Evolutionary conservation across 2,113 vertebrate species (phyloP).

Genomic region (Archocentrus centrarchus): DNA sequence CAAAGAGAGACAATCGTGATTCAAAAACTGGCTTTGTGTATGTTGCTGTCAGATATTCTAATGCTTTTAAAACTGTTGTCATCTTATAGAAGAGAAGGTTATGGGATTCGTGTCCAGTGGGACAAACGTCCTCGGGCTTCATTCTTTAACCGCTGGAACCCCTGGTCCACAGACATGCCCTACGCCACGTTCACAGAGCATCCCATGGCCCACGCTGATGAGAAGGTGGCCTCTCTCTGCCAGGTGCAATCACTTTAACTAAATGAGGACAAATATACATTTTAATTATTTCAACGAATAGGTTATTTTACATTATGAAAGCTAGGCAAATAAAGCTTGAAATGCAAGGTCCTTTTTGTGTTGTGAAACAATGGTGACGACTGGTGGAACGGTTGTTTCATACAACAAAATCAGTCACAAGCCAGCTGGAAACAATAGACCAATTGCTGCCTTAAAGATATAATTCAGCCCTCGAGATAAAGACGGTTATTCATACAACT

Average conservation of each 20-base stretch:
- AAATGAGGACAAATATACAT: background rate
- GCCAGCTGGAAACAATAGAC: slow-evolving; percentile 40
- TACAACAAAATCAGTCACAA: slow-evolving; percentile 14
- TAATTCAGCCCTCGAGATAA: background rate
- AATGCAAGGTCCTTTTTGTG: background rate
- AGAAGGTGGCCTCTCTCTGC: slow-evolving; percentile 91
- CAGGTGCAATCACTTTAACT: slow-evolving; percentile 79
- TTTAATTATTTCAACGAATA: background rate
- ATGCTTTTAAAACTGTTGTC: background rate
- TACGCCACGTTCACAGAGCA: slow-evolving; percentile 93
- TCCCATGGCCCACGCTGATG: slow-evolving; percentile 90
- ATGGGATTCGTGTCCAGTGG: slow-evolving; percentile 92
- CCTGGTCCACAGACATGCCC: slow-evolving; percentile 94
- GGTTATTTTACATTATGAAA: background rate
- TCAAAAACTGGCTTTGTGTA: too few relatives aligned
- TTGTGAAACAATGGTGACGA: slow-evolving; percentile 25
- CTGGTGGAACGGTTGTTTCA: background rate
- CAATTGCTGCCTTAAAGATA: slow-evolving; percentile 12
- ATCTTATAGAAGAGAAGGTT: slow-evolving; percentile 87
- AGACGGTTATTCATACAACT: slow-evolving; percentile 2
- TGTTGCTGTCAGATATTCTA: background rate
- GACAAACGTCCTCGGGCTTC: slow-evolving; percentile 90
- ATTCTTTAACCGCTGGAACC: slow-evolving; percentile 95
- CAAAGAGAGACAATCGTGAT: background rate
- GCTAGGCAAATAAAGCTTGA: background rate